Percentiles rank a stretch among this genome's conserved stretches.
These are phyloP conservation scores for Chaenogobius annularis DNA, from an alignment of 2,113 vertebrate genomes.

Conservation along the genomic window DNA sequence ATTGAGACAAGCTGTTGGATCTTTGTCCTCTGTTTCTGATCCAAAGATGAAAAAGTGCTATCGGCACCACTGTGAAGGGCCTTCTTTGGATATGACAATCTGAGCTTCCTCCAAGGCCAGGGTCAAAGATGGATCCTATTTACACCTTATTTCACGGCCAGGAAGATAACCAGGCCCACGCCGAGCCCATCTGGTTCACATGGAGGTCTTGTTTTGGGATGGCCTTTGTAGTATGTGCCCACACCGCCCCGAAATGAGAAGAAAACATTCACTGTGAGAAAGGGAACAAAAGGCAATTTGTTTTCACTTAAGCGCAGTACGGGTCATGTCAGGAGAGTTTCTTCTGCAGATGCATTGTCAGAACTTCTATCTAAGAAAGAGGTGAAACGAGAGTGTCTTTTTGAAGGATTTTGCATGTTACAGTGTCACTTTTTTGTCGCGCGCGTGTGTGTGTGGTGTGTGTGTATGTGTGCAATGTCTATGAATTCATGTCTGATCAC, in stretches of 20 bases:
- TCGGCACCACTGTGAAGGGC: constrained; percentile 56
- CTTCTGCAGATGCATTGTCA: background rate
- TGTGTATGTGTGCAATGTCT: too few species aligned
- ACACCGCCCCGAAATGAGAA: constrained; percentile 23
- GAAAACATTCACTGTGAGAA: constrained; percentile 38
- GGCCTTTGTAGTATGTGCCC: constrained; percentile 50
- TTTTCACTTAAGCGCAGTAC: constrained; percentile 19
- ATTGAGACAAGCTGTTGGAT: constrained; percentile 71
- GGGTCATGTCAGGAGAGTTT: constrained; percentile 3
- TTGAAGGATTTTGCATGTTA: too few species aligned
- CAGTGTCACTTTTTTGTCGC: too few species aligned
- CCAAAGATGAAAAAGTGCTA: constrained; percentile 66
- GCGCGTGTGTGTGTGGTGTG: too few species aligned
- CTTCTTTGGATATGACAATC: constrained; percentile 71
- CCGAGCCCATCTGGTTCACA: constrained; percentile 68
- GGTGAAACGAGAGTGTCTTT: too few species aligned
- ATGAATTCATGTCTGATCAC: background rate
- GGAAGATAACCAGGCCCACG: constrained; percentile 64
- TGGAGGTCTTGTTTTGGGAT: constrained; percentile 57
- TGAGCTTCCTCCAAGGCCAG: constrained; percentile 68
- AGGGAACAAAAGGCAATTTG: constrained; percentile 37
- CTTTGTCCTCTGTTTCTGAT: constrained; percentile 62
- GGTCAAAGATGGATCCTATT: constrained; percentile 76
- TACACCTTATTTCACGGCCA: constrained; percentile 74
- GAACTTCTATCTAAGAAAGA: background rate